Evolutionary conservation across 2,113 vertebrate species (phyloP).

Genomic region (Laterallus jamaicensis): DNA sequence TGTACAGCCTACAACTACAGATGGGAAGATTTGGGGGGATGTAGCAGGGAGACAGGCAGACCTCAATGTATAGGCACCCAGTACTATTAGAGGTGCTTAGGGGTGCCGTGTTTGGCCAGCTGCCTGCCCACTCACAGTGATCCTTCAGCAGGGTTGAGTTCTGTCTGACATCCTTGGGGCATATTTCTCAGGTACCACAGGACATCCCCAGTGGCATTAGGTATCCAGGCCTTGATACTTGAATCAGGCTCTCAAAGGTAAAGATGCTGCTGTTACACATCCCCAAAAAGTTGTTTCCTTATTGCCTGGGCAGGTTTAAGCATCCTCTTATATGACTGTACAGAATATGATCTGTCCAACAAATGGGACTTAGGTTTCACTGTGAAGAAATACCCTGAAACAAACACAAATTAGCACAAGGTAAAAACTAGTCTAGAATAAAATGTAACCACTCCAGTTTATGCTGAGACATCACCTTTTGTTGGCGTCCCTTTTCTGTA

Average conservation of each 20-base stretch:
- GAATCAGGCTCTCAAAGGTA: neutral
- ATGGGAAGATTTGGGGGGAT: neutral
- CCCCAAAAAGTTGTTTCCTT: neutral
- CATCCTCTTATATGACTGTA: neutral
- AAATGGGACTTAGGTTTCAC: neutral
- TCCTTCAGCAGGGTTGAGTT: neutral
- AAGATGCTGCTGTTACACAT: neutral
- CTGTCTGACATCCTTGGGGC: neutral
- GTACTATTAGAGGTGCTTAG: neutral
- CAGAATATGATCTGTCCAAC: neutral
- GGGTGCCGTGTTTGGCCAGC: neutral
- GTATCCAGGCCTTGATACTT: neutral
- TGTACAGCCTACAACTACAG: neutral
- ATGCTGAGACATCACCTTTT: neutral
- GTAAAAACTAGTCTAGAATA: neutral
- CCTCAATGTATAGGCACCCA: neutral
- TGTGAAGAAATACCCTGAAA: neutral
- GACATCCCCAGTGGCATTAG: neutral
- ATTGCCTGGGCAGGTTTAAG: neutral
- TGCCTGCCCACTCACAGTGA: neutral
- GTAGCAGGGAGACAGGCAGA: accelerated
- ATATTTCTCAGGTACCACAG: neutral
- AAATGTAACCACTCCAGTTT: neutral
- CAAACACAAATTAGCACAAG: neutral
- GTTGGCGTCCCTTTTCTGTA: neutral